Conservation (phyloP, 2,113 vertebrate genomes). For the Triplophysa siluroides region DNA sequence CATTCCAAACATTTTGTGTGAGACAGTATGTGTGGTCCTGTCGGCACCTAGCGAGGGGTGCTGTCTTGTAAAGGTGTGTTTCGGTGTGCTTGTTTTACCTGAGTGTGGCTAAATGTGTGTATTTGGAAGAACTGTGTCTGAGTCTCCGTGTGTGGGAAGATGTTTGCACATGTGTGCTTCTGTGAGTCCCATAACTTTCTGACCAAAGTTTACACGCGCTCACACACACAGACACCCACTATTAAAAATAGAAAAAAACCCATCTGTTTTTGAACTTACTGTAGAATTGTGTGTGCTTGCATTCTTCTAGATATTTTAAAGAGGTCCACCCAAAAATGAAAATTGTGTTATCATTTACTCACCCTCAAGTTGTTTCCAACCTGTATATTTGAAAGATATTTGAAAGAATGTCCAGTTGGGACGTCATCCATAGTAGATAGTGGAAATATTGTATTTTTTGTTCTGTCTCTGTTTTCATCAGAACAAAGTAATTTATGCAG, state of each 20-base stretch:
- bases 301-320: not conserved
- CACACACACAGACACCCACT: slow-evolving; percentile 1
- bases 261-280: slow-evolving; percentile 36
- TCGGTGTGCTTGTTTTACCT: slow-evolving; percentile 53
- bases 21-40: slow-evolving; percentile 77
- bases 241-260: slow-evolving; percentile 3
- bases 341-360: too few relatives aligned
- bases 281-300: slow-evolving; percentile 15
- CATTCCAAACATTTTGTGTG: slow-evolving; percentile 75
- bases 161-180: slow-evolving; percentile 15
- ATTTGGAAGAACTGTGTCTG: not conserved
- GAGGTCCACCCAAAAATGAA: too few relatives aligned
- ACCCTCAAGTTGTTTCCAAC: too few relatives aligned
- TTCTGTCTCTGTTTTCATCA: too few relatives aligned
- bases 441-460: too few relatives aligned
- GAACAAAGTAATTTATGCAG: too few relatives aligned
- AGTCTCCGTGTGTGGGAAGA: slow-evolving; percentile 32
- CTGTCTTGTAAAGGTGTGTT: slow-evolving; percentile 68
- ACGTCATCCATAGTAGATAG: too few relatives aligned
- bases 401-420: too few relatives aligned
- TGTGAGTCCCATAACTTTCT: slow-evolving; percentile 23
- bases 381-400: too few relatives aligned
- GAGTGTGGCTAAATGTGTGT: slow-evolving; percentile 29
- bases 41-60: slow-evolving; percentile 69
- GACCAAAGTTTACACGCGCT: slow-evolving; percentile 8